Percentiles rank a stretch among this genome's conserved stretches.
These are phyloP conservation scores for Drosophila ambigua DNA, from an alignment of 1,140 invertebrate genomes.

Conservation along the genomic window DNA sequence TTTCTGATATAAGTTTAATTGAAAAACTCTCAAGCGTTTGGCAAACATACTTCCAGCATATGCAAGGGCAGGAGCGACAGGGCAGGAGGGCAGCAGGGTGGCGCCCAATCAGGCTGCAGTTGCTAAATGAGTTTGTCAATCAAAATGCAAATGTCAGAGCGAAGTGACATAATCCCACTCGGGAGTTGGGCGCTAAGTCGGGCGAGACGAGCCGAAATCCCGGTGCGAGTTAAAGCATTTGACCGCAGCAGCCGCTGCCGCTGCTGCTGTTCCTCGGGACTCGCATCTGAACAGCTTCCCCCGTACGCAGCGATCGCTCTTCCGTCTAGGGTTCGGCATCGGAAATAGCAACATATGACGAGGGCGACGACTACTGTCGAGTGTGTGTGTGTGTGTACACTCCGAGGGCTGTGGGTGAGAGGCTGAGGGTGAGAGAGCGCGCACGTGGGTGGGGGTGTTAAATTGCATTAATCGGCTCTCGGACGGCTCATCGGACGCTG, in stretches of 20 bases:
- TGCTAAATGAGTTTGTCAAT: conserved; percentile 80
- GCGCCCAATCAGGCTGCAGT: conserved; percentile 25
- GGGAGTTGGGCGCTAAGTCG: conserved; percentile 75
- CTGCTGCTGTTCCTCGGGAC: background rate
- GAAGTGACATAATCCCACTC: conserved; percentile 83
- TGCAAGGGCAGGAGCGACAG: too few species aligned
- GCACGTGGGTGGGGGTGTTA: conserved; percentile 65
- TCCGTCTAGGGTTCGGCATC: conserved; percentile 7
- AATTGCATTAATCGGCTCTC: conserved; percentile 79
- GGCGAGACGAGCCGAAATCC: conserved; percentile 69
- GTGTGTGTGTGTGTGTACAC: too few species aligned
- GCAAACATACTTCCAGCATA: conserved; percentile 48
- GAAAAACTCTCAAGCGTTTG: conserved; percentile 67
- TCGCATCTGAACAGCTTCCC: conserved; percentile 65
- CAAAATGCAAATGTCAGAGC: conserved; percentile 82
- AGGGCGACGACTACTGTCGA: conserved; percentile 22
- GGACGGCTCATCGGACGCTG: conserved; percentile 31
- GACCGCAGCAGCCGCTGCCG: conserved; percentile 54
- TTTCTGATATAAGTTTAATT: conserved; percentile 56
- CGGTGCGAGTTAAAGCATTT: conserved; percentile 76
- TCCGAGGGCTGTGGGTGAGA: conserved; percentile 5
- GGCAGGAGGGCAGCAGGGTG: background rate
- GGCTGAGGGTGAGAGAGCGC: background rate
- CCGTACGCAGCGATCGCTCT: conserved; percentile 4
- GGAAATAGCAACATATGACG: conserved; percentile 75